Conservation (phyloP, 2,888 invertebrate genomes). For the Cloeon dipterum region DNA sequence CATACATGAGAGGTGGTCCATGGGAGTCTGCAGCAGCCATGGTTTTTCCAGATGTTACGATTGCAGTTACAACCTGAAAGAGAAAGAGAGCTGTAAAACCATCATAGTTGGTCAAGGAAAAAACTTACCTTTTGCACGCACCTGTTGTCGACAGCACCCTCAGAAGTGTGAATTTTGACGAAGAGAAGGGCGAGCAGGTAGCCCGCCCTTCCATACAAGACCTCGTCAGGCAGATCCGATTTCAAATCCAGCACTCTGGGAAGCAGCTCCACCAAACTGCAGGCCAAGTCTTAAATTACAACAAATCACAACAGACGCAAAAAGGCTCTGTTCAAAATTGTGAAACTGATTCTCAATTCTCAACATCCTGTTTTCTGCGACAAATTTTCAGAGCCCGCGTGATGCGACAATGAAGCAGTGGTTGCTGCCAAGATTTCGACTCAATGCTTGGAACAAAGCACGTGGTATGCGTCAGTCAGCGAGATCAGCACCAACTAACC, state of each 20-base stretch:
- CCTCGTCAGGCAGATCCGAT: slow-evolving; percentile 45
- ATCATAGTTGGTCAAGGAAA: too few species aligned
- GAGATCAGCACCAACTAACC: slow-evolving; percentile 17
- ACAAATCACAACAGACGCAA: too few species aligned
- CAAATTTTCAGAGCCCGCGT: too few species aligned
- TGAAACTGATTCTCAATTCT: too few species aligned
- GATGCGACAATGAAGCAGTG: too few species aligned
- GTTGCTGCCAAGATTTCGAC: too few species aligned
- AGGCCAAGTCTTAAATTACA: too few species aligned
- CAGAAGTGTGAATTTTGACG: slow-evolving; percentile 38
- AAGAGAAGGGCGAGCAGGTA: slow-evolving; percentile 58
- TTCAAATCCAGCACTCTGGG: slow-evolving; percentile 26
- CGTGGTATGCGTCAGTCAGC: background rate
- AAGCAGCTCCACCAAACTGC: slow-evolving; percentile 31
- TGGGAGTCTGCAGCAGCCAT: slow-evolving; percentile 25
- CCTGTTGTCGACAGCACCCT: slow-evolving; percentile 29
- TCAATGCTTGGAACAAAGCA: too few species aligned
- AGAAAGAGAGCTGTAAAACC: too few species aligned
- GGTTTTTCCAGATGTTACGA: slow-evolving; percentile 36
- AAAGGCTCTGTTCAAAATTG: too few species aligned
- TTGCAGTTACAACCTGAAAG: slow-evolving; percentile 34
- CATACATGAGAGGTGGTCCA: slow-evolving; percentile 46
- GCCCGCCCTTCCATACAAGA: slow-evolving; percentile 66
- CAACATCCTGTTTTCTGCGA: too few species aligned
- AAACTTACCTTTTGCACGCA: slow-evolving; percentile 31